These are phyloP conservation scores for Ichneumoninae sp. DNA, from an alignment of 2,888 invertebrate species.

Conservation along the genomic window DNA sequence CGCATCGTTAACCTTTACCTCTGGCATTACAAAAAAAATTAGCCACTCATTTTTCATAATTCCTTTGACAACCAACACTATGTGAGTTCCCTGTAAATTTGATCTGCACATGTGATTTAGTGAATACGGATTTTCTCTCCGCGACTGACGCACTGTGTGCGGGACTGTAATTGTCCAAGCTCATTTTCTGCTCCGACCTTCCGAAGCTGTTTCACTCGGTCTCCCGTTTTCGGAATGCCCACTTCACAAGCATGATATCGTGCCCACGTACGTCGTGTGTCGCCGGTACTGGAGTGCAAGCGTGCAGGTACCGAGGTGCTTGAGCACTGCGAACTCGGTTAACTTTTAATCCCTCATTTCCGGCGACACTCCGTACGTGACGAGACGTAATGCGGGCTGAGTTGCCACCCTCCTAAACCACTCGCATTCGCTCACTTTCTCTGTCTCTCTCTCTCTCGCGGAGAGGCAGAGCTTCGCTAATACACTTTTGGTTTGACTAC, in stretches of 20 bases:
- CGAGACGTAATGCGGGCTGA: conserved; percentile 64
- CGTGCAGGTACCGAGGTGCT: conserved; percentile 37
- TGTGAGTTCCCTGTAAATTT: neutral
- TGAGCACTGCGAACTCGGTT: conserved; percentile 65
- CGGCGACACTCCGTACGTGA: conserved; percentile 66
- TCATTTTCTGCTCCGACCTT: conserved; percentile 39
- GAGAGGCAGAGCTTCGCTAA: conserved; percentile 38
- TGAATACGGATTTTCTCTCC: neutral
- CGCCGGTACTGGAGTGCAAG: conserved; percentile 17
- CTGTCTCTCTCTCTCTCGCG: neutral
- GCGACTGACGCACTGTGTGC: neutral
- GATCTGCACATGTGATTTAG: neutral
- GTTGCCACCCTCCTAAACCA: conserved; percentile 58
- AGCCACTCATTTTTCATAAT: neutral
- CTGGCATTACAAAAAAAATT: neutral
- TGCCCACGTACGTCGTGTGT: conserved; percentile 18
- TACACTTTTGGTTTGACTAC: conserved; percentile 51
- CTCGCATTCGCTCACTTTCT: conserved; percentile 18
- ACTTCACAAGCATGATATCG: conserved; percentile 5
- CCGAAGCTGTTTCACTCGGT: conserved; percentile 36
- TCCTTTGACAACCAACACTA: neutral
- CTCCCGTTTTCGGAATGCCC: conserved; percentile 7
- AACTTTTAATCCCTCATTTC: conserved; percentile 72
- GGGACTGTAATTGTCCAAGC: conserved; percentile 26
- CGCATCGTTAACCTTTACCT: neutral